A percentile compares a stretch with the other conserved stretches of the same genome.
Conservation (phyloP, 2,888 invertebrate genomes). For the Ormyrus labotus region DNA sequence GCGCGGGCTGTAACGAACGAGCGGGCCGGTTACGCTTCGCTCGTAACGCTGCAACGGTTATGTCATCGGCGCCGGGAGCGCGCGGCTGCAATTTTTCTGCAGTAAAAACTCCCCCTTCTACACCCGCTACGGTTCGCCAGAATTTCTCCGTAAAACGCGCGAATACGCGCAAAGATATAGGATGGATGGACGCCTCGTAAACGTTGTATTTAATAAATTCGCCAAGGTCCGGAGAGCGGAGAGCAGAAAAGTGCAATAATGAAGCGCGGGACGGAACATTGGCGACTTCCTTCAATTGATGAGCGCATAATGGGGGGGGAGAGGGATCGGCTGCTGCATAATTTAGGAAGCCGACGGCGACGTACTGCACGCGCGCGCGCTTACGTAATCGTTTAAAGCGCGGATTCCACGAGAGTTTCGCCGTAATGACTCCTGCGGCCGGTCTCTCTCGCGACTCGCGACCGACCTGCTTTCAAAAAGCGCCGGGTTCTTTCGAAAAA, state of each 20-base stretch:
- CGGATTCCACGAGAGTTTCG: slow-evolving; percentile 14
- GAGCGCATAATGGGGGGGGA: slow-evolving; percentile 36
- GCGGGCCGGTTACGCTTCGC: no score
- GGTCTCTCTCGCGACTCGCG: not conserved
- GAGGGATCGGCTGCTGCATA: slow-evolving; percentile 44
- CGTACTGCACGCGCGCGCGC: not conserved
- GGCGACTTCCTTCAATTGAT: slow-evolving; percentile 51
- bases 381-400: slow-evolving; percentile 53
- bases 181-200: not conserved
- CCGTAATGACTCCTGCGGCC: not conserved
- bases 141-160: not conserved
- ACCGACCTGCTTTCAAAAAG: not conserved
- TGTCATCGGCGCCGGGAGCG: not conserved
- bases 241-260: not conserved
- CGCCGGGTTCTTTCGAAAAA: not conserved
- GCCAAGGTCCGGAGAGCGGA: slow-evolving; percentile 18
- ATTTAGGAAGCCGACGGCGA: slow-evolving; percentile 16
- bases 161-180: not conserved
- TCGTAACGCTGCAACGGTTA: not conserved
- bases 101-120: not conserved
- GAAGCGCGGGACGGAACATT: not conserved
- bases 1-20: no score
- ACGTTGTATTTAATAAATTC: not conserved
- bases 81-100: not conserved
- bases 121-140: no score